Conservation (phyloP, 2,113 vertebrate genomes). For the Toxostoma redivivum region DNA sequence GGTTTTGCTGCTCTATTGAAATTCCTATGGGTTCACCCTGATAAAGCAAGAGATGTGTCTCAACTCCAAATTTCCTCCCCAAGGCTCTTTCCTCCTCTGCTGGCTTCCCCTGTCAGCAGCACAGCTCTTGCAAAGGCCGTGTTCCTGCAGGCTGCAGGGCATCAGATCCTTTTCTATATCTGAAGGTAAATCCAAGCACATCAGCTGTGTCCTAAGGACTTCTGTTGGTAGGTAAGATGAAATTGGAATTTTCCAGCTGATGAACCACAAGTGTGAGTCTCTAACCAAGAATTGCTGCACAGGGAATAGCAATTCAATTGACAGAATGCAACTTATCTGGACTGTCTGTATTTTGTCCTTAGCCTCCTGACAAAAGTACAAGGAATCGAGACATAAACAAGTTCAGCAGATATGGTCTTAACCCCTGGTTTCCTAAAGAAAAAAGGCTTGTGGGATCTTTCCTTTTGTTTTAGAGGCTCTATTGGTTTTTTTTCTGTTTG, state of each 20-base stretch:
- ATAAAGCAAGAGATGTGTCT: neutral
- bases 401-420: neutral
- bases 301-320: neutral
- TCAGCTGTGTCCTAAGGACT: neutral
- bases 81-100: neutral
- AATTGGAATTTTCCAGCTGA: neutral
- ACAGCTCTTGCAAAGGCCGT: neutral
- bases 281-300: neutral
- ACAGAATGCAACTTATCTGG: neutral
- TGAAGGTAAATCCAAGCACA: neutral
- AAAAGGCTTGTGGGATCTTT: neutral
- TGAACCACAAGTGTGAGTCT: neutral
- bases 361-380: neutral
- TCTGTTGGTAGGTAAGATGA: neutral
- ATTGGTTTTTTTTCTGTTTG: neutral
- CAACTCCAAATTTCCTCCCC: neutral
- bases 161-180: neutral
- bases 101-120: neutral
- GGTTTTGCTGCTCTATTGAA: conserved; percentile 12
- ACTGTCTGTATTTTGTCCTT: neutral
- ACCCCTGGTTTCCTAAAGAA: neutral
- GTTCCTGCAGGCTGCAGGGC: neutral
- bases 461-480: neutral
- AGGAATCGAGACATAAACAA: neutral
- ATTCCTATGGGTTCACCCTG: neutral